Conservation (phyloP, 2,113 vertebrate species). For the Platichthys flesus region DNA sequence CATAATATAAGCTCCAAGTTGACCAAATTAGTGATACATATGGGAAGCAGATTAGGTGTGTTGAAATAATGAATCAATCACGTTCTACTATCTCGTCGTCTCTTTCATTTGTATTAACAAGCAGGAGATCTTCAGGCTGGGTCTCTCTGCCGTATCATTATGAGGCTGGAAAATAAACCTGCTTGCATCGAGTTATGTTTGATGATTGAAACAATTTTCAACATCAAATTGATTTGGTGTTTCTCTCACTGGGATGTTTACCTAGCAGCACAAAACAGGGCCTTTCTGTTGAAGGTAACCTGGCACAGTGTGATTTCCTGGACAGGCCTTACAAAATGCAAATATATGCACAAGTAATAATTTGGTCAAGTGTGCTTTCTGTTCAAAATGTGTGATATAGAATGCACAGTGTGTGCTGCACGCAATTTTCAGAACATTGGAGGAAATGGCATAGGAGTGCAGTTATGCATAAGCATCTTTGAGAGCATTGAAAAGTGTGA, state of each 20-base stretch:
- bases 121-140: neutral
- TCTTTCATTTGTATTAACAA: neutral
- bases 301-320: neutral
- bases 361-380: neutral
- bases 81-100: slow-evolving; percentile 43
- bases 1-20: slow-evolving; percentile 30
- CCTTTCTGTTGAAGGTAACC: neutral
- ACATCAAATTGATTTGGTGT: too few species aligned
- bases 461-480: too few species aligned
- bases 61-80: slow-evolving; percentile 67
- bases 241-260: too few species aligned
- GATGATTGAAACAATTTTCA: neutral
- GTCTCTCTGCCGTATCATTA: neutral
- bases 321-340: neutral
- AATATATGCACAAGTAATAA: neutral
- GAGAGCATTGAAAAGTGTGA: too few species aligned
- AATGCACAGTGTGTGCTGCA: neutral
- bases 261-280: too few species aligned
- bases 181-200: neutral
- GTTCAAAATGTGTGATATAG: neutral
- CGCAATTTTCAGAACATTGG: neutral
- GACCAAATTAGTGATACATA: slow-evolving; percentile 45
- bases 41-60: slow-evolving; percentile 43
- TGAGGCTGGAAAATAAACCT: neutral
- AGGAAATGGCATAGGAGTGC: neutral